Base-by-base conservation (phyloP, 2,113 vertebrate species). In the Ivindomyrus marchei region DNA sequence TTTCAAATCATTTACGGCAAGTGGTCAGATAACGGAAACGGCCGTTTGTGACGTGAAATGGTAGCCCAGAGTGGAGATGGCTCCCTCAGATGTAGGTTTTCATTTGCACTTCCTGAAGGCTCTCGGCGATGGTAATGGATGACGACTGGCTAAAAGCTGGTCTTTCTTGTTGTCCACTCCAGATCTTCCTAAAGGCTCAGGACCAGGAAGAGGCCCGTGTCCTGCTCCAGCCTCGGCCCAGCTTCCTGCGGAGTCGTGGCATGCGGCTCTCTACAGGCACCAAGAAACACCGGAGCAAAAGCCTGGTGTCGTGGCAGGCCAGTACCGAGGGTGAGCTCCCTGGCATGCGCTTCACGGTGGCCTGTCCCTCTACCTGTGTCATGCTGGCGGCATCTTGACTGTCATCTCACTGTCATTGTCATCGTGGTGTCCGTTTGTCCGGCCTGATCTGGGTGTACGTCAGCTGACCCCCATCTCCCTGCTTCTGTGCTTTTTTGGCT, bases 241-340 rank as follows among this genome's bases (percentile, higher is more conserved):
- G 96, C 91, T 97, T 97, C 66, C 96, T 97, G 52, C 96, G 97
- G 91, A 97, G 95, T 42, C 97, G 98, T 85, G 97, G 97, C 50
- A 98, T 99, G 93, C 98, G 98, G 93, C 95, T 99, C 58, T 98
- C 98, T 0, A 97, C 97, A 0, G 98, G 98, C 39, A 94, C 97
- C 17, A 96, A 97, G 92, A 98, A 97, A 92, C 96, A 98, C 90
- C 96, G 94, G 90, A 97, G 97, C 86, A 92, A 98, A 94, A 1
- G 97, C 52, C 95, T 96, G 6, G 88, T 95, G 52, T 94, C 98
- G 0, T 99, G 98, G 94, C 94, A 8, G 13, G 2, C 98, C 86
- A 97, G 98, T 0, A 97, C 97, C 0, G 98, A 99, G 88, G 99
- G 98, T 99, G 94, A 97, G 98, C 95, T 39, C 49, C 0, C 85